A percentile compares a stretch with the other conserved stretches of the same genome.
These are phyloP conservation scores for Rhynchotus rufescens DNA, from an alignment of 2,797 vertebrate genomes.

Conservation along the genomic window DNA sequence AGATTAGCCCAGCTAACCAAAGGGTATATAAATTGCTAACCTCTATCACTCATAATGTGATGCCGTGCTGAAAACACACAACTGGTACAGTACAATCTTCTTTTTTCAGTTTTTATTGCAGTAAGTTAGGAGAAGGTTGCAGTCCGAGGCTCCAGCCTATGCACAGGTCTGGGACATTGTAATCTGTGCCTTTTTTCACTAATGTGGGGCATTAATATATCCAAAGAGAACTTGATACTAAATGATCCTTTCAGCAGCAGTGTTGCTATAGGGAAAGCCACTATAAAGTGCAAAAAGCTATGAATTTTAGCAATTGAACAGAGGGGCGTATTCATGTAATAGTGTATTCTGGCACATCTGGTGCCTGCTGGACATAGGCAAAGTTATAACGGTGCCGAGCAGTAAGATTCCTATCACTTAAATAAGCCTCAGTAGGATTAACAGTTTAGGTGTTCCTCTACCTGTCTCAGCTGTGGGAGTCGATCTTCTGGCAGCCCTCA, in stretches of 20 bases:
- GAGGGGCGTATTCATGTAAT: conserved; percentile 12
- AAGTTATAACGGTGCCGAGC: not conserved
- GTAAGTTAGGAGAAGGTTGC: not conserved
- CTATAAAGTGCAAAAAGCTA: not conserved
- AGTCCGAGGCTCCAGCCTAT: not conserved
- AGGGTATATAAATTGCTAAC: not conserved
- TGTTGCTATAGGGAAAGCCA: not conserved
- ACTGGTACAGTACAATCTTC: not conserved
- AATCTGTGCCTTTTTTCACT: not conserved
- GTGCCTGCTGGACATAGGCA: not conserved
- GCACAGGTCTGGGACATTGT: not conserved
- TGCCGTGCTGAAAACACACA: not conserved
- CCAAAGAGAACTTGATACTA: not conserved
- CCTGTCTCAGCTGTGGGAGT: not conserved
- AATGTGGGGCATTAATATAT: not conserved
- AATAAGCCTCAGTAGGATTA: not conserved
- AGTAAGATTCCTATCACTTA: not conserved
- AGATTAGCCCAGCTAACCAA: not conserved
- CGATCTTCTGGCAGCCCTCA: not conserved
- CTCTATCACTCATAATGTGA: not conserved
- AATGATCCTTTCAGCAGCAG: conserved; percentile 33
- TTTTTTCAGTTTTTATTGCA: not conserved
- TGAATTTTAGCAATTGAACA: conserved; percentile 33
- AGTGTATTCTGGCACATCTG: not conserved
- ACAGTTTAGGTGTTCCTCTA: conserved; percentile 16